phyloP scores from a whole-genome alignment of 2,797 vertebrate species.

The Neosalanx taihuensis region DNA sequence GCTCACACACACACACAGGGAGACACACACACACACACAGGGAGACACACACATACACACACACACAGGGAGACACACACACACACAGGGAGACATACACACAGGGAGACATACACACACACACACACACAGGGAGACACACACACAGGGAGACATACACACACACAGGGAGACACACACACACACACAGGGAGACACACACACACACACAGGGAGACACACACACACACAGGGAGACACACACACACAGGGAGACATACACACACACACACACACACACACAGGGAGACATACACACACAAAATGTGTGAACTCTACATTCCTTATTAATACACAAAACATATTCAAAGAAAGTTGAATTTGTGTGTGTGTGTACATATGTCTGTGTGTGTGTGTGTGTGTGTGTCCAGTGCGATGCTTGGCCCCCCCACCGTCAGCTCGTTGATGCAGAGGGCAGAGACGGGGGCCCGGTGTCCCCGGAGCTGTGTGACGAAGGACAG shows the following conservation, averaged over 20 bases:
- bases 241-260: no score
- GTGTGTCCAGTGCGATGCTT: no score
- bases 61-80: not conserved
- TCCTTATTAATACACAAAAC: not conserved
- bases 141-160: slow-evolving; percentile 2
- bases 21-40: slow-evolving; percentile 4
- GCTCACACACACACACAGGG: slow-evolving; percentile 21
- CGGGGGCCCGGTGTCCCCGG: slow-evolving; percentile 89
- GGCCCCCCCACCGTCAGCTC: slow-evolving; percentile 83
- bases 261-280: not conserved
- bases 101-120: no score
- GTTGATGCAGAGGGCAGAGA: slow-evolving; percentile 96
- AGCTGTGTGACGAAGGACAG: slow-evolving; percentile 96
- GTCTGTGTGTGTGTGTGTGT: not conserved
- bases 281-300: not conserved
- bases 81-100: slow-evolving; percentile 9
- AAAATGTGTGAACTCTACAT: not conserved
- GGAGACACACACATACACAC: slow-evolving; percentile 4
- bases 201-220: slow-evolving; percentile 1
- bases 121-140: no score
- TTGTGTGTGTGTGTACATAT: not conserved
- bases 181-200: slow-evolving; percentile 1
- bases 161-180: not conserved
- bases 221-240: slow-evolving; percentile 8
- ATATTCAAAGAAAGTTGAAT: not conserved